These are phyloP conservation scores for Coregonus sp. DNA, from an alignment of 2,797 vertebrate species.

Conservation along the genomic window DNA sequence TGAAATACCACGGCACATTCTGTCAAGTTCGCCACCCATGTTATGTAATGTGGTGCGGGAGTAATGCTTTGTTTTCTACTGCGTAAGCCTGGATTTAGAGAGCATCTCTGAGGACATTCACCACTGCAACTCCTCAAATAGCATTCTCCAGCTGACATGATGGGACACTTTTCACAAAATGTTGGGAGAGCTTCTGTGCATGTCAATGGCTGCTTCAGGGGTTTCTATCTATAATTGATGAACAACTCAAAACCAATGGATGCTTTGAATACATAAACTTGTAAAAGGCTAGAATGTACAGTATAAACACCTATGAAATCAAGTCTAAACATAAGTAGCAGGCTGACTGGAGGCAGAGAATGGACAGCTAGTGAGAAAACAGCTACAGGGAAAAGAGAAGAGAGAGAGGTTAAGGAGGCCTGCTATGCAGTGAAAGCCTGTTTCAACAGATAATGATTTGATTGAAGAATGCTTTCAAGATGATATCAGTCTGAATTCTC, in stretches of 20 bases:
- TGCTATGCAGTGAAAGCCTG: too few species aligned
- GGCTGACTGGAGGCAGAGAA: background rate
- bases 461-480: background rate
- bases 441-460: background rate
- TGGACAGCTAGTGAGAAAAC: too few species aligned
- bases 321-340: too few species aligned
- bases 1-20: constrained; percentile 31
- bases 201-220: constrained; percentile 1
- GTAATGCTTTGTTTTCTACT: constrained; percentile 49
- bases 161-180: constrained; percentile 17
- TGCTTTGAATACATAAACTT: background rate
- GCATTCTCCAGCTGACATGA: constrained; percentile 39
- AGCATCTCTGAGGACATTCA: constrained; percentile 32
- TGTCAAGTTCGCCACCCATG: constrained; percentile 15
- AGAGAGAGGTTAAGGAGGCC: too few species aligned
- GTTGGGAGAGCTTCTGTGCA: constrained; percentile 8
- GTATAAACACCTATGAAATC: too few species aligned
- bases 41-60: constrained; percentile 48
- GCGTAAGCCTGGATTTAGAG: constrained; percentile 52
- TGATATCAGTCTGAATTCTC: too few species aligned
- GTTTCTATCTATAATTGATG: background rate
- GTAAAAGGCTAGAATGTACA: background rate
- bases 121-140: constrained; percentile 14
- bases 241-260: background rate
- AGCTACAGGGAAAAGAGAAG: background rate